Base-by-base conservation (phyloP, 2,797 vertebrate genomes). In the Clamator glandarius region DNA sequence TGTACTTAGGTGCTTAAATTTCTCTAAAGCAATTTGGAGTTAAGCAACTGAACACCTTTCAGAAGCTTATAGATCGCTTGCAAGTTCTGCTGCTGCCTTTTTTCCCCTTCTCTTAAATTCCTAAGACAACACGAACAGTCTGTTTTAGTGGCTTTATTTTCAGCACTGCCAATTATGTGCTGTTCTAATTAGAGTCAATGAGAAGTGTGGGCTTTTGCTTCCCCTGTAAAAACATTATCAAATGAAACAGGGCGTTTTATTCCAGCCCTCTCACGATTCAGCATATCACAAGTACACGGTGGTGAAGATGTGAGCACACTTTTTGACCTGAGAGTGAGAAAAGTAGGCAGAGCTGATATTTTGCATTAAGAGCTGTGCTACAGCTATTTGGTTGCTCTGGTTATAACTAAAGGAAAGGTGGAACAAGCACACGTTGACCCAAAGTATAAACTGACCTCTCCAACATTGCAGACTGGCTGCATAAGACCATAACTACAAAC, bases 161-260 rank as follows among this genome's bases (percentile, higher is more conserved):
- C 92, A 93, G 58, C 35, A 16, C 72, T 69, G 46, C 66, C 75
- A 92, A 66, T 91, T 92, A 89, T 0, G 8, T 58, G 81, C 44
- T 61, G 46, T 14, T 92, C 75, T 83, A 89, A 93, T 92, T 94
- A 92, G 73, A 92, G 70, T 81, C 80, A 90, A 90, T 44, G 77
- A 79, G 70, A 94, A 67, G 67, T 86, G 68, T 68, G 68, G 78
- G 84, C 66, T 89, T 85, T 85, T 81, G 59, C 62, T 90, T 80
- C 48, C 51, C 48, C 10, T 72, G 20, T 48, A 86, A 92, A 92
- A 90, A 73, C 39, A 69, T 76, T 48, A 52, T 52, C 59, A 81
- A 76, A 74, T 78, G 42, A 91, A 94, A 61, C 44, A 69, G 63
- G 57, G n/a, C 1, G 1, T 83, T 93, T 94, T 51, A 58, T 91